A percentile compares a stretch with the other conserved stretches of the same genome.
phyloP scores from a whole-genome alignment of 2,113 vertebrate species.

The Arizona elegans region DNA sequence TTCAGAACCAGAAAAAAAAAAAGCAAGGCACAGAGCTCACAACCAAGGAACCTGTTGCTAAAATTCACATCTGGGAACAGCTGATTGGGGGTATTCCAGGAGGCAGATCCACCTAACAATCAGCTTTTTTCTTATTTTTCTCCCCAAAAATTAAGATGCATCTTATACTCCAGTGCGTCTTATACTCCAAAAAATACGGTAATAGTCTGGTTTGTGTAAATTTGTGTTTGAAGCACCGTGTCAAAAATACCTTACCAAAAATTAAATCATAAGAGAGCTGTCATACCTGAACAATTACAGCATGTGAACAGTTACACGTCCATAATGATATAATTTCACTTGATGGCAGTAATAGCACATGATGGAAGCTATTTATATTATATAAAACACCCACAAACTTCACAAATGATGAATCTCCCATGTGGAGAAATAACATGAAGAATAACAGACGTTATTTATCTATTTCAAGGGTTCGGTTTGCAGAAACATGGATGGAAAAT shows the following conservation, averaged over 20 bases:
- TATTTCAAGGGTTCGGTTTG: constrained; percentile 54
- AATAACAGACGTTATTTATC: constrained; percentile 56
- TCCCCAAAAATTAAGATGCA: too few relatives aligned
- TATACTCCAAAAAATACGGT: background rate
- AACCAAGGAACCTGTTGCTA: too few relatives aligned
- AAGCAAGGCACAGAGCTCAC: too few relatives aligned
- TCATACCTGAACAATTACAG: constrained; percentile 46
- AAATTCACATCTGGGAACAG: too few relatives aligned
- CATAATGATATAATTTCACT: constrained; percentile 66
- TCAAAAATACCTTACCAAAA: constrained; percentile 27
- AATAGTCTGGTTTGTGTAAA: constrained; percentile 7
- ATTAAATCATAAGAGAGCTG: constrained; percentile 27
- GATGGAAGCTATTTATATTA: constrained; percentile 54
- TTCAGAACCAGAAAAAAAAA: too few relatives aligned
- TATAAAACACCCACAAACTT: constrained; percentile 24
- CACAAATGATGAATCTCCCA: constrained; percentile 33
- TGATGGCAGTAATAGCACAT: constrained; percentile 67
- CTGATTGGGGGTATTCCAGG: too few relatives aligned
- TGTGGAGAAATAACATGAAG: constrained; percentile 43
- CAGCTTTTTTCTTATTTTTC: too few relatives aligned
- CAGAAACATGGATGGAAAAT: constrained; percentile 57
- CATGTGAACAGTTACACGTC: constrained; percentile 39
- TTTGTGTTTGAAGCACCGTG: constrained; percentile 34
- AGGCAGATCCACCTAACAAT: too few relatives aligned
- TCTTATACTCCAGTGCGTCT: too few relatives aligned